Base-by-base conservation (phyloP, 2,888 invertebrate genomes). In the Drosophila lutescens region DNA sequence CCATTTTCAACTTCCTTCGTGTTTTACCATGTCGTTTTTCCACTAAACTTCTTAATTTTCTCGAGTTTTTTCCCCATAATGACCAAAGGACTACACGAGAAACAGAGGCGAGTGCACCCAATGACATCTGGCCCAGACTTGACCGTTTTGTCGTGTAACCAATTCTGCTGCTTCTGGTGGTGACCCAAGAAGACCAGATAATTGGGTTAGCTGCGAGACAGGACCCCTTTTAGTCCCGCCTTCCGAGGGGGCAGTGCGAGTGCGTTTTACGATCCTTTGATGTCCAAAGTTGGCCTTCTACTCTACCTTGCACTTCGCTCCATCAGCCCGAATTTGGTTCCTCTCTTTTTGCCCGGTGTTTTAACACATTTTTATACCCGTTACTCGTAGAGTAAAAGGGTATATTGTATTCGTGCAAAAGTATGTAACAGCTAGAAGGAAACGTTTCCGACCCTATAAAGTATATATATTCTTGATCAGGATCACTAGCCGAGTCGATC, bases 51-150 rank as follows among this genome's bases (percentile, higher is more conserved):
- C 46, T 65, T 47, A 54, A 66, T 54, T 55, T 65, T 36, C 12
- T 30, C n/a, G n/a, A 10, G 34, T 68, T 55, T 36, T 61, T 49
- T 47, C 69, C 75, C 74, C 5, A 78, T 78, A 85, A 82, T 82
- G 79, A 76, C 75, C 63, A 51, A 41, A 72, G 62, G 76, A 84
- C 58, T 74, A 82, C 73, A 78, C 67, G 70, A 62, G 71, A 69
- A 76, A 65, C 70, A 67, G 79, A 76, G 81, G 54, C 63, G 70
- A 86, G 72, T 84, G 81, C 85, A 74, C 66, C 74, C 62, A 78
- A 81, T 81, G 87, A 81, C 87, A 81, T 80, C 72, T 79, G 74
- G 83, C 58, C 69, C 74, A 62, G 82, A 87, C 75, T 77, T 80
- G 71, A 56, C 62, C 71, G 76, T 73, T 47, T 87, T 76, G 79